phyloP scores from a whole-genome alignment of 1,140 invertebrate species.

The Ips typographus region DNA sequence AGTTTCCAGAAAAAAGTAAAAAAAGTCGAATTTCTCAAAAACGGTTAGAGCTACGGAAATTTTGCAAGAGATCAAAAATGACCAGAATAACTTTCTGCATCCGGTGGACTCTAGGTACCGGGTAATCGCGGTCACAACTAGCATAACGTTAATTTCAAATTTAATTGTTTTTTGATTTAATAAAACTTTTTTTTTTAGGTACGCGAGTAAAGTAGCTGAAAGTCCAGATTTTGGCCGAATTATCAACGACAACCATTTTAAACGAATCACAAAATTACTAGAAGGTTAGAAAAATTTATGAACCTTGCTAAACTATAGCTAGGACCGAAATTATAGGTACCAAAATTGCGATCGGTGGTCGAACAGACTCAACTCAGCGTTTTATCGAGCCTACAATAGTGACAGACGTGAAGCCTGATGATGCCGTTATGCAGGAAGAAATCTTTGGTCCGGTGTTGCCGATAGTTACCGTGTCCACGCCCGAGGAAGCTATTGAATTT shows the following conservation, averaged over 20 bases:
- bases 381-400: constrained; percentile 86
- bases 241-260: constrained; percentile 79
- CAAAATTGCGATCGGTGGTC: constrained; percentile 76
- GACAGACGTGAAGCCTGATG: constrained; percentile 65
- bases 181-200: constrained; percentile 50
- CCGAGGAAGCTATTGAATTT: constrained; percentile 85
- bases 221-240: constrained; percentile 86
- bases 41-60: no score
- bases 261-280: constrained; percentile 54
- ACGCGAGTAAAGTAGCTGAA: constrained; percentile 75
- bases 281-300: constrained; percentile 48
- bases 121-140: no score
- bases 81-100: no score
- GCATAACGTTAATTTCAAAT: no score
- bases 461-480: constrained; percentile 77
- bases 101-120: no score
- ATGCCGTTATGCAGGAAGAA: constrained; percentile 87
- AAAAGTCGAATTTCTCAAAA: no score
- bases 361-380: constrained; percentile 67
- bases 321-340: constrained; percentile 47
- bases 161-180: no score
- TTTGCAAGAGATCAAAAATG: no score
- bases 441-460: constrained; percentile 95
- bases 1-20: no score
- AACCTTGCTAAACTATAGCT: not conserved